Conservation (phyloP, 2,113 vertebrate genomes). For the Notechis scutatus region DNA sequence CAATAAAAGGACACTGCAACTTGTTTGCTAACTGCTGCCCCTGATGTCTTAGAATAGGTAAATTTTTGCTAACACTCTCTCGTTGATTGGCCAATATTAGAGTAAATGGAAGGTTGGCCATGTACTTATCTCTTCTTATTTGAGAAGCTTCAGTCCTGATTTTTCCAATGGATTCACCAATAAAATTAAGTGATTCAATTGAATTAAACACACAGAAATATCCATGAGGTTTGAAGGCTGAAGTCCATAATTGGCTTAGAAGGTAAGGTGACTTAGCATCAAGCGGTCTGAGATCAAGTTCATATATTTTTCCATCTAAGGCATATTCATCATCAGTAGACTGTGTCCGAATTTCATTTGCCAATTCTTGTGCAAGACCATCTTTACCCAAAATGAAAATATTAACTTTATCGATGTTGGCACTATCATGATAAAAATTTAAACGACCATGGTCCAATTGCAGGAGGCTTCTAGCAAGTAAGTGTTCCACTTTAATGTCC, state of each 20-base stretch:
- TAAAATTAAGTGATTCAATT: conserved; percentile 93
- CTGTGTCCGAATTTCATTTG: conserved; percentile 95
- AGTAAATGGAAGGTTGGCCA: conserved; percentile 89
- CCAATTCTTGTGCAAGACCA: conserved; percentile 92
- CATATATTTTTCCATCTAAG: conserved; percentile 97
- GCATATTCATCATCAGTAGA: conserved; percentile 98
- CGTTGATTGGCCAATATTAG: conserved; percentile 95
- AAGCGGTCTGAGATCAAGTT: conserved; percentile 89
- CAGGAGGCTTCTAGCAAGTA: conserved; percentile 89
- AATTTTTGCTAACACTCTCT: conserved; percentile 89
- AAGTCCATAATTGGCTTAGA: conserved; percentile 88
- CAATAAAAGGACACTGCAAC: conserved; percentile 96
- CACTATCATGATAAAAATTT: conserved; percentile 90
- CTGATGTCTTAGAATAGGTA: conserved; percentile 94
- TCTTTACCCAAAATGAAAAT: conserved; percentile 96
- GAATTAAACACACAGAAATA: conserved; percentile 98
- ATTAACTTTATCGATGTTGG: conserved; percentile 94
- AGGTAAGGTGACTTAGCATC: conserved; percentile 92
- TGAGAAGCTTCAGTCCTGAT: conserved; percentile 90
- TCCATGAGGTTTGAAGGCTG: conserved; percentile 93
- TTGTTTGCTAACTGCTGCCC: conserved; percentile 97
- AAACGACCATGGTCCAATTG: conserved; percentile 88
- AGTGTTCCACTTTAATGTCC: conserved; percentile 94
- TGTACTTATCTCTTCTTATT: conserved; percentile 87
- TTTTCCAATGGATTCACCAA: conserved; percentile 92